Evolutionary conservation across 2,113 vertebrate genomes (phyloP).

Genomic region (Lutjanus erythropterus): DNA sequence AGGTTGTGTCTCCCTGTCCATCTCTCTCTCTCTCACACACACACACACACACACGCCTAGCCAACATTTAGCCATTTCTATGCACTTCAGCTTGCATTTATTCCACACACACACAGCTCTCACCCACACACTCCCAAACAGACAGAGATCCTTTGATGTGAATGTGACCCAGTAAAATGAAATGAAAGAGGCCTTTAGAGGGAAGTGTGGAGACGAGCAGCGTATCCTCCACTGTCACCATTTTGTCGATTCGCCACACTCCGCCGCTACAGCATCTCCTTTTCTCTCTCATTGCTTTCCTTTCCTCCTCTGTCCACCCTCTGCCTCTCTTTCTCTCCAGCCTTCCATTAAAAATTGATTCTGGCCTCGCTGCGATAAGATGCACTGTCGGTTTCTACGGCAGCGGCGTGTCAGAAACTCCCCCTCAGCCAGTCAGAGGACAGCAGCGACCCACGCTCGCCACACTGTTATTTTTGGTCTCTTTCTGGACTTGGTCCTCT

Average conservation of each 20-base stretch:
- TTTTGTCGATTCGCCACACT: conserved; percentile 48
- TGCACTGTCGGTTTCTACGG: neutral
- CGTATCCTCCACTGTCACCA: conserved; percentile 52
- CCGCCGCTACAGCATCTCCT: conserved; percentile 1
- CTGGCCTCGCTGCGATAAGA: conserved; percentile 5
- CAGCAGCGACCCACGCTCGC: neutral
- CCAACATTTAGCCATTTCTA: neutral
- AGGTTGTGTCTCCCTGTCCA: conserved; percentile 8
- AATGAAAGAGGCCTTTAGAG: conserved; percentile 51
- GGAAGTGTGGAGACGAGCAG: conserved; percentile 26
- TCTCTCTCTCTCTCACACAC: conserved; percentile 11
- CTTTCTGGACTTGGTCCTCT: neutral
- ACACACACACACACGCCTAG: conserved; percentile 6
- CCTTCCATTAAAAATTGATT: conserved; percentile 35
- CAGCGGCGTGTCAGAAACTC: neutral
- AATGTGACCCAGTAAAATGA: conserved; percentile 51
- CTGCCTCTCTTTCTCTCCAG: neutral
- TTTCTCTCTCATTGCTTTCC: conserved; percentile 9
- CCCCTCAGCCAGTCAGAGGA: conserved; percentile 15
- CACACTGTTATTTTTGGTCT: neutral
- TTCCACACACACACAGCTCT: conserved; percentile 11
- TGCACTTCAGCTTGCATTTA: conserved; percentile 30
- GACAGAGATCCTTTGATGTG: conserved; percentile 56
- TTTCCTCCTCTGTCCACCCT: conserved; percentile 5
- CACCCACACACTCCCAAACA: conserved; percentile 47